Conservation (phyloP, 2,888 invertebrate genomes). For the Drosophila trichaetosa region DNA sequence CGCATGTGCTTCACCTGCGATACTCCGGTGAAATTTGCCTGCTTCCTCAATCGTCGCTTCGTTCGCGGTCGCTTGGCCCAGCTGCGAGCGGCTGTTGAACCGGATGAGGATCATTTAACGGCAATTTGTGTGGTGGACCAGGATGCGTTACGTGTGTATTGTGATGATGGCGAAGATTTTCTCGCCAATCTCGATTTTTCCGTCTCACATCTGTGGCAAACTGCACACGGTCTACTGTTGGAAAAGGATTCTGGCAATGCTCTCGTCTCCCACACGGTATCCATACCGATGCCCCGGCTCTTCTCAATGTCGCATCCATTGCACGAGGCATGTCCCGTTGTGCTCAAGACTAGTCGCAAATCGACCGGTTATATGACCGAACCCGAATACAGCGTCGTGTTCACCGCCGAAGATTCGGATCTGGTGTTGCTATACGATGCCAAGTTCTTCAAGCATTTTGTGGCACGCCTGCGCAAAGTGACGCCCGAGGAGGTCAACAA, state of each 20-base stretch:
- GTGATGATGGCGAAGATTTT: constrained; percentile 93
- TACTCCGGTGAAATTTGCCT: constrained; percentile 92
- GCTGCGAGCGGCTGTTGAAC: constrained; percentile 38
- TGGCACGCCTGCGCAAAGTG: constrained; percentile 92
- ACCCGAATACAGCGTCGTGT: constrained; percentile 88
- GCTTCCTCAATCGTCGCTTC: constrained; percentile 89
- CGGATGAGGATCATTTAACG: constrained; percentile 63
- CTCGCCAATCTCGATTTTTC: constrained; percentile 92
- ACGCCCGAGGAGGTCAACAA: constrained; percentile 89
- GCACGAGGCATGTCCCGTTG: constrained; percentile 95
- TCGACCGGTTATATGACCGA: constrained; percentile 88
- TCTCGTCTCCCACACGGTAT: constrained; percentile 75
- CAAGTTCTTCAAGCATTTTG: constrained; percentile 91
- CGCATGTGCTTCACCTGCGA: constrained; percentile 91
- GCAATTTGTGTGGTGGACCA: constrained; percentile 87
- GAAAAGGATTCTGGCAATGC: constrained; percentile 88
- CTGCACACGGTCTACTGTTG: constrained; percentile 93
- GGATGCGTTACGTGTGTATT: constrained; percentile 91
- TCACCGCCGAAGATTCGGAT: constrained; percentile 91
- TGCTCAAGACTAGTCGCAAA: constrained; percentile 88
- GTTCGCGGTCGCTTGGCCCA: constrained; percentile 79
- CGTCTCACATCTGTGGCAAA: constrained; percentile 93
- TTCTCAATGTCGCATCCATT: constrained; percentile 95
- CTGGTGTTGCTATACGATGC: constrained; percentile 93
- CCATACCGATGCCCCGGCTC: constrained; percentile 89